Evolutionary conservation across 2,797 vertebrate genomes (phyloP).

Genomic region (Helarctos malayanus): DNA sequence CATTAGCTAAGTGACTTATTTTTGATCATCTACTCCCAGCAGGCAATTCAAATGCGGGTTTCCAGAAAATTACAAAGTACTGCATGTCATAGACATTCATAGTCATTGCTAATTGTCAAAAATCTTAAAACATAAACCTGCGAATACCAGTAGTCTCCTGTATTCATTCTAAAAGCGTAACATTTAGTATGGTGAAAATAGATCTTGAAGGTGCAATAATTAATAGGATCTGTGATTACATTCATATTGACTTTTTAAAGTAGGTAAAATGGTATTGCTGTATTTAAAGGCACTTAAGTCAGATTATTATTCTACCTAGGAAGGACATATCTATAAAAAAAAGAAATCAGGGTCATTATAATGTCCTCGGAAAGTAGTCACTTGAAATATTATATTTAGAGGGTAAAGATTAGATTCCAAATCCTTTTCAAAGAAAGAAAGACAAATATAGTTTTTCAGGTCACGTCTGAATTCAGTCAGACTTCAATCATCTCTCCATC

Average conservation of each 20-base stretch:
- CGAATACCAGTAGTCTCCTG: not conserved
- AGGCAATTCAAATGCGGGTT: not conserved
- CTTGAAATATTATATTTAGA: not conserved
- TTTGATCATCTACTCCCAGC: not conserved
- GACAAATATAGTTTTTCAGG: not conserved
- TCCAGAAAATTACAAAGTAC: not conserved
- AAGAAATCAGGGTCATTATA: not conserved
- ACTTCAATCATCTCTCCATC: not conserved
- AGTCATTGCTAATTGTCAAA: conserved; percentile 42
- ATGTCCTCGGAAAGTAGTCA: not conserved
- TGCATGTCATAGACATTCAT: not conserved
- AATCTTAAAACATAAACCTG: not conserved
- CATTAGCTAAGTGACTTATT: not conserved
- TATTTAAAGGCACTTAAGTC: conserved; percentile 39
- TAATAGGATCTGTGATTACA: not conserved
- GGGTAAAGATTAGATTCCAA: conserved; percentile 20
- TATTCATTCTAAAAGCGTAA: not conserved
- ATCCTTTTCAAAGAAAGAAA: not conserved
- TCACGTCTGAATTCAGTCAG: conserved; percentile 3
- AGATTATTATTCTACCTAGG: not conserved
- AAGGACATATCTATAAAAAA: not conserved
- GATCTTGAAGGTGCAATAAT: not conserved
- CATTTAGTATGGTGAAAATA: not conserved
- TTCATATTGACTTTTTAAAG: conserved; percentile 2
- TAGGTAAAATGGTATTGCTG: not conserved